Evolutionary conservation across 2,888 invertebrate genomes (phyloP), one percentile per base, ranked within the genome.

Genomic region (Mythimna impura): DNA sequence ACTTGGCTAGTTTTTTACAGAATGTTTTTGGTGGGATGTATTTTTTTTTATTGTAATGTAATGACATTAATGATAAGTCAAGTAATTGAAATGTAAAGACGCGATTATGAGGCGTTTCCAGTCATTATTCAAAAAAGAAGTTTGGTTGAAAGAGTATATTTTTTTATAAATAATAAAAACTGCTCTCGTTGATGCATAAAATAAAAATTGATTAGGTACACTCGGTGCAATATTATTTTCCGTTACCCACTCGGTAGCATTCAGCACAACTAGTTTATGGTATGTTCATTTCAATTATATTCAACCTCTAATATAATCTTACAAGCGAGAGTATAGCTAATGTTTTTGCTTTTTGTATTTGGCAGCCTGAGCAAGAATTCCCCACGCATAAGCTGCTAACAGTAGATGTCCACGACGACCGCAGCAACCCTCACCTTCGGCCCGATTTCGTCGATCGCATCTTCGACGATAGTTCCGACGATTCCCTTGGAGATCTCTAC

Each of bases 401-500:
- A 0, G 87, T 95, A 75, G 89, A 95, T 87, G 67, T 89, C 34
- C 55, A 82, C 2, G 92, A 93, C 3, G 94, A 95, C 88, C 92
- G 90, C 74, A 91, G 95, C 89, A 91, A 94, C 79, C 93, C 92
- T 2, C 91, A 94, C 80, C 89, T 95, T 58, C 90, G 94, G 57
- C 94, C 95, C 0, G 94, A 95, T 87, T 94, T 94, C 83, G 91
- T 92, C 20, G 95, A 95, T 75, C 88, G 86, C 55, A 87, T 92
- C 47, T 92, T 90, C 80, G 94, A 94, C 8, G 90, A 92, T 77
- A 91, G 89, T 86, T 94, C 94, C 10, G 94, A 95, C 52, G 94
- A 91, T 75, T 94, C 94, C 6, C 87, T 92, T 66, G 93, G 93
- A 55, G 94, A 94, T 66, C 80, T 93, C 9, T 92, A 92, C 80